Percentiles rank a stretch among this genome's conserved stretches.
These are phyloP conservation scores for Athalia circularis DNA, from an alignment of 2,888 invertebrate species.

Conservation along the genomic window DNA sequence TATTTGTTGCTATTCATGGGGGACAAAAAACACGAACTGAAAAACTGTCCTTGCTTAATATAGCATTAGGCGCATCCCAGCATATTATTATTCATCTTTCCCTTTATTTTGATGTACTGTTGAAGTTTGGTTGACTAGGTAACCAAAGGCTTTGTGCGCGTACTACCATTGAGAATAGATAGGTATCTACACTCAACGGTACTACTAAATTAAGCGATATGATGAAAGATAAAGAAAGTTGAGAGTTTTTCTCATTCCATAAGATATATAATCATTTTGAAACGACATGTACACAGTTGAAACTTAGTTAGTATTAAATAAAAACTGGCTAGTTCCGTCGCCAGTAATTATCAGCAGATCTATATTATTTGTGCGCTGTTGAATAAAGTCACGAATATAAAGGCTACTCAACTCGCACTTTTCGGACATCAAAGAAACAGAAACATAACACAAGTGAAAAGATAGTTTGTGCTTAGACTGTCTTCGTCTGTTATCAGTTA, in stretches of 20 bases:
- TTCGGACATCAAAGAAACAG: not conserved
- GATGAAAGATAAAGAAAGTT: slow-evolving; percentile 9
- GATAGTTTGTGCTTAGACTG: slow-evolving; percentile 26
- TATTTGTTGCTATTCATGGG: slow-evolving; percentile 10
- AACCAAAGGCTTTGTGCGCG: slow-evolving; percentile 3
- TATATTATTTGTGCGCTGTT: slow-evolving; percentile 13
- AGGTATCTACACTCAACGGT: too few relatives aligned
- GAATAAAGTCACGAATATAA: slow-evolving; percentile 16
- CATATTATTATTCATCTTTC: not conserved
- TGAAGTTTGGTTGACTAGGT: not conserved
- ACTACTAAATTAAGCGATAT: slow-evolving; percentile 13
- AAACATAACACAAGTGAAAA: slow-evolving; percentile 11
- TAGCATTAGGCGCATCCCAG: not conserved
- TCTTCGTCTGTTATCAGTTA: not conserved
- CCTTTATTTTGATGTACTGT: not conserved
- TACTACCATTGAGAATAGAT: too few relatives aligned
- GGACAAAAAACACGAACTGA: slow-evolving; percentile 41
- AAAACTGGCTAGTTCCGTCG: not conserved
- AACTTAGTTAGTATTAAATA: not conserved
- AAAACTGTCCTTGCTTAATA: slow-evolving; percentile 40
- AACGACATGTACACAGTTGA: not conserved
- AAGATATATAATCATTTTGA: slow-evolving; percentile 9
- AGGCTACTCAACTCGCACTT: not conserved
- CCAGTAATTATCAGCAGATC: not conserved
- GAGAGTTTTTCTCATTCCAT: slow-evolving; percentile 26